Base-by-base conservation (phyloP, 1,140 invertebrate genomes). In the Bicyclus anynana region DNA sequence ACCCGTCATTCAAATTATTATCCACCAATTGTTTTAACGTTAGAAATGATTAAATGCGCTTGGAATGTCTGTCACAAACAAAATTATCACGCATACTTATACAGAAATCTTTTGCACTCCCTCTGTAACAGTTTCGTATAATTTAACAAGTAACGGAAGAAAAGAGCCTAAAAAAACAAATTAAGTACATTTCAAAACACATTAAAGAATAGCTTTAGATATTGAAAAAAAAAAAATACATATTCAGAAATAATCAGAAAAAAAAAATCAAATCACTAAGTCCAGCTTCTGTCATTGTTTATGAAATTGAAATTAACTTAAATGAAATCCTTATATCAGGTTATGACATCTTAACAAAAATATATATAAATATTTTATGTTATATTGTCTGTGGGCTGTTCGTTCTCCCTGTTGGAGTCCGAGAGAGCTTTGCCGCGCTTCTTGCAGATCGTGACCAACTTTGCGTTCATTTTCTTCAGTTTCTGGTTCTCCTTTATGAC, bases 401-500 rank as follows among this genome's bases (percentile, higher is more conserved):
- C 72, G 37, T 84, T 87, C 21, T 79, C 80, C 10, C 70, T 67
- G 63, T 86, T 81, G 2, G 68, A 51, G 10, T 75, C 69, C 5
- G 35, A 35, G n/a, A 50, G 18, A 1, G 65, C 55, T 35, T 82
- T 85, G 33, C 79, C 78, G 21, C 80, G 67, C 56, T 87, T 87
- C 57, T 81, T 83, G 52, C 77, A 87, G 46, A 85, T 73, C 5
- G 51, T 68, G 0, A 84, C 55, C 5, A 87, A 54, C 38, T 81
- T 85, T 0, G 79, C 75, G 20, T 85, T 87, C 4, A 82, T 75
- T 52, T 76, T 84, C 65, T 84, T 84, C 14, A 87, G 54, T 65
- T 80, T 82, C 51, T 85, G 80, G 46, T 87, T 87, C 51, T 87
- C 84, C 58, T 81, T 86, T 63, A 87, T 74, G 6, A 85, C 73